phyloP scores from a whole-genome alignment of 2,113 vertebrate species.

The Hepsetus odoe region DNA sequence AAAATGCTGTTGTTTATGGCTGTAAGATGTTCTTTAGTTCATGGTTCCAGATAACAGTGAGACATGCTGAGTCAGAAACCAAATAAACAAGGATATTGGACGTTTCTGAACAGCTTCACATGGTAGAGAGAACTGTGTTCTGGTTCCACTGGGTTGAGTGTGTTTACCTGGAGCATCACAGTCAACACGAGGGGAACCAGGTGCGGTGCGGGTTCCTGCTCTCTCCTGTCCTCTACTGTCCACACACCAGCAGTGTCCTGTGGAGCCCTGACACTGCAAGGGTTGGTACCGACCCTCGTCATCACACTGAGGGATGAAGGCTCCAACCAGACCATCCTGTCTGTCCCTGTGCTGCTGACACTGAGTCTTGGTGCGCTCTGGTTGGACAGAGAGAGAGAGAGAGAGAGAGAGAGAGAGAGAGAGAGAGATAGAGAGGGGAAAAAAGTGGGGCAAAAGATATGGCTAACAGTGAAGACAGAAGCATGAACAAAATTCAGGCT shows the following conservation, averaged over 20 bases:
- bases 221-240: constrained; percentile 76
- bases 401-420: background rate
- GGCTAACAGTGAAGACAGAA: no score
- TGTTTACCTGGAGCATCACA: constrained; percentile 77
- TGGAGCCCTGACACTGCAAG: constrained; percentile 82
- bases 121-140: no score
- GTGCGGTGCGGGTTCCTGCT: constrained; percentile 73
- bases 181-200: constrained; percentile 62
- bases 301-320: constrained; percentile 81
- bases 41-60: no score
- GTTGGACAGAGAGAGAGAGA: background rate
- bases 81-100: no score
- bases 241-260: constrained; percentile 88
- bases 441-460: no score
- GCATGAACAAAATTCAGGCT: no score
- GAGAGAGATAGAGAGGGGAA: no score
- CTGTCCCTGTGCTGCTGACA: constrained; percentile 77
- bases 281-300: constrained; percentile 77
- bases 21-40: no score
- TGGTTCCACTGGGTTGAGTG: no score
- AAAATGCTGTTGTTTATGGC: no score
- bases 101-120: no score
- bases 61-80: no score
- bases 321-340: constrained; percentile 50
- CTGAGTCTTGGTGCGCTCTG: constrained; percentile 54